Evolutionary conservation across 2,113 vertebrate species (phyloP).

Genomic region (Dipodomys stephensi): DNA sequence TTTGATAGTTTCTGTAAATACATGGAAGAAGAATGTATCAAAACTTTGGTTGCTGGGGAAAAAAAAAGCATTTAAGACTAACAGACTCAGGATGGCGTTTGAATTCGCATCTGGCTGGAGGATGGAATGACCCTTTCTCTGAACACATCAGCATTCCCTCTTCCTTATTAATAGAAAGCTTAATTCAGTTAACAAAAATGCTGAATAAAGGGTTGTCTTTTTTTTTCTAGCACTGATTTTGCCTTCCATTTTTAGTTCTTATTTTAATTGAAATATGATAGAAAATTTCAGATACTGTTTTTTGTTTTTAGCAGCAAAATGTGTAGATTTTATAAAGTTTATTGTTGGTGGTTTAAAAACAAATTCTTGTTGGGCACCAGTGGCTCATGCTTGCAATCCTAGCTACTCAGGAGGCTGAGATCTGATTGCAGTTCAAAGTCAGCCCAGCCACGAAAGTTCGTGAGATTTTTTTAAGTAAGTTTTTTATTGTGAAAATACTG

Average conservation of each 20-base stretch:
- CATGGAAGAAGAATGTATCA: background rate
- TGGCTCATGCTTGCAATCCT: too few relatives aligned
- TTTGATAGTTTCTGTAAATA: background rate
- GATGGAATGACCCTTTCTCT: background rate
- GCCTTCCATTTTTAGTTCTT: constrained; percentile 35
- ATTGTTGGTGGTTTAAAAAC: too few relatives aligned
- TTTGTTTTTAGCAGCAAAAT: too few relatives aligned
- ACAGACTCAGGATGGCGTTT: background rate
- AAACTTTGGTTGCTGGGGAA: constrained; percentile 10
- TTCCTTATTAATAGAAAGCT: background rate
- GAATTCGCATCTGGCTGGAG: background rate
- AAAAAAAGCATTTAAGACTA: background rate
- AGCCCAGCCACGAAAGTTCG: too few relatives aligned
- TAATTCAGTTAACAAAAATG: background rate
- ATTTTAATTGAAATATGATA: constrained; percentile 42
- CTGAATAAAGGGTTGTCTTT: background rate
- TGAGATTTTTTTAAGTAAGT: too few relatives aligned
- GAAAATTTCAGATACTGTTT: background rate
- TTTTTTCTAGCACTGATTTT: background rate
- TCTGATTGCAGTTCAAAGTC: too few relatives aligned
- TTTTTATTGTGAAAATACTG: too few relatives aligned
- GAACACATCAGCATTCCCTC: background rate
- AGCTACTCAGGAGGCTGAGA: too few relatives aligned
- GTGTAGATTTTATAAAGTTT: too few relatives aligned
- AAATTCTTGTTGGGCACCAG: too few relatives aligned